Base-by-base conservation (phyloP, 2,888 invertebrate genomes). In the Acrobasis suavella region DNA sequence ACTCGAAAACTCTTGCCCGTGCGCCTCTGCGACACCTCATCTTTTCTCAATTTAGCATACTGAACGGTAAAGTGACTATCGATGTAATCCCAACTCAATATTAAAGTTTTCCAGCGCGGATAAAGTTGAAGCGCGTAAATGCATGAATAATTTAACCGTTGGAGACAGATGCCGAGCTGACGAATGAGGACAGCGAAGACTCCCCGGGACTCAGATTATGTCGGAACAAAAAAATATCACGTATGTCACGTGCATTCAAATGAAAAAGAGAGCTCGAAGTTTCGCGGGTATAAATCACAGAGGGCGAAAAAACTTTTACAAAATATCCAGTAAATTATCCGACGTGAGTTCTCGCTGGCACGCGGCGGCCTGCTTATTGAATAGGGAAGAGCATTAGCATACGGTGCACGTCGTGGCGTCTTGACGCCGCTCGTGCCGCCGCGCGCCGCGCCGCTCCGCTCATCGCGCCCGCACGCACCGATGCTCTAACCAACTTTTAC, bases 311-410 rank as follows among this genome's bases (percentile, higher is more conserved):
- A 91, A 92, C 85, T 92, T 91, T 90, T 90, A 91, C 92, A 91
- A 91, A 91, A 91, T 92, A 91, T 90, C 90, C 90, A 91, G 92
- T 91, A 91, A 91, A 92, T 91, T 92, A 91, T 91, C 91, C 89
- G 90, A 91, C 91, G 91, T 91, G 92, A 91, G 89, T 89, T 90
- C 87, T 91, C 84, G 83, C 85, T 85, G 89, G 89, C 89, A 88
- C 89, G 91, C 86, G 87, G 88, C 85, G 90, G 91, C 88, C 89
- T 87, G 90, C 89, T 91, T 92, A 92, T 92, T 92, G 92, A 92
- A 92, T 91, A 91, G 91, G 89, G 85, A 83, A 79, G 73, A 75
- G 78, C 80, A 90, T 91, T 92, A 91, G 89, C 89, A 91, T 91
- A 90, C 92, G 80, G 75, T 76, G 87, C 92, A 91, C 91, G 91